These are phyloP conservation scores for Scleropages formosus DNA, from an alignment of 2,797 vertebrate genomes.

Conservation along the genomic window DNA sequence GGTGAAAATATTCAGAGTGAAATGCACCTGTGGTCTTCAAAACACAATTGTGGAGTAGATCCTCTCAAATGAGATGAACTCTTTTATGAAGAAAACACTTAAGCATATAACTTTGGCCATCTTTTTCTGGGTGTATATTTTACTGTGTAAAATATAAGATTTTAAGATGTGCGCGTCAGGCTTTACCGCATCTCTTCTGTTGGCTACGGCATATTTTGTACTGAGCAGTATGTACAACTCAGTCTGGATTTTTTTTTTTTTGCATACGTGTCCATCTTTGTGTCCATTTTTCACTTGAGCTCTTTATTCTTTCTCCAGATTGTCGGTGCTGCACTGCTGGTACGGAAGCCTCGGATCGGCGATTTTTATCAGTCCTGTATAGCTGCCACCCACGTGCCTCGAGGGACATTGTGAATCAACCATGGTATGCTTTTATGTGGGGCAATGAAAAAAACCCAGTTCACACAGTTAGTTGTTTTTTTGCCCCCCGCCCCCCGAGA, in stretches of 20 bases:
- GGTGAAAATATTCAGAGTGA: too few relatives aligned
- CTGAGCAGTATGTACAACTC: background rate
- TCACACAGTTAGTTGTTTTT: background rate
- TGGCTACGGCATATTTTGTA: background rate
- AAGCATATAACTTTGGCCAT: too few relatives aligned
- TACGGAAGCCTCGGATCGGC: conserved; percentile 68
- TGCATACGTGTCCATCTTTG: background rate
- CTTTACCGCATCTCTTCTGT: background rate
- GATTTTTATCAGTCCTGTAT: conserved; percentile 65
- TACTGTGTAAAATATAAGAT: too few relatives aligned
- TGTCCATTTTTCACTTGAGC: background rate
- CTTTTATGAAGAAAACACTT: too few relatives aligned
- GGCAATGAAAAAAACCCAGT: too few relatives aligned
- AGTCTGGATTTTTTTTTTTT: background rate
- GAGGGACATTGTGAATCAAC: conserved; percentile 48
- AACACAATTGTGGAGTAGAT: too few relatives aligned
- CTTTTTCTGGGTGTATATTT: too few relatives aligned
- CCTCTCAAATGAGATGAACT: too few relatives aligned
- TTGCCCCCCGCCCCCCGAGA: too few relatives aligned
- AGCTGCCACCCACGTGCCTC: conserved; percentile 58
- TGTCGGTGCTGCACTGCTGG: conserved; percentile 55
- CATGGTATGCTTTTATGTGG: conserved; percentile 42
- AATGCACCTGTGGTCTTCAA: too few relatives aligned
- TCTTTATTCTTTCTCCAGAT: conserved; percentile 9
- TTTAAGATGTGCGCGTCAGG: too few relatives aligned